Conservation (phyloP, 2,888 invertebrate species). For the Neoascia interrupta region DNA sequence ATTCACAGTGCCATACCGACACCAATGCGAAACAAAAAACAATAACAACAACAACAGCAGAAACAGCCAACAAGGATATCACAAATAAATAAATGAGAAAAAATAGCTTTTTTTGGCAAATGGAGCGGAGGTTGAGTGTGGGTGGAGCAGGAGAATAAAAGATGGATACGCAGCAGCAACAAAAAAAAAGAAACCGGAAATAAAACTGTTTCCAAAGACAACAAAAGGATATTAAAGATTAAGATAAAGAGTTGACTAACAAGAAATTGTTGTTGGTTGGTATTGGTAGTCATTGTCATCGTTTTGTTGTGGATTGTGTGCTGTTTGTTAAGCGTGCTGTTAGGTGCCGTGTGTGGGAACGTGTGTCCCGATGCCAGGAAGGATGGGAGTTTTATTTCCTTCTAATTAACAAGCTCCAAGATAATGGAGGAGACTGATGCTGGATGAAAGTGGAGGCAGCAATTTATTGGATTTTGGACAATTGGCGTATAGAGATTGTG, state of each 20-base stretch:
- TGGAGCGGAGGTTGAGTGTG: no score
- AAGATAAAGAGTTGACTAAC: slow-evolving; percentile 70
- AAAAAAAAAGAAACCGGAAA: slow-evolving; percentile 48
- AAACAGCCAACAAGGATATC: slow-evolving; percentile 42
- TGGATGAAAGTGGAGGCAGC: slow-evolving; percentile 1
- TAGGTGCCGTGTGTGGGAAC: slow-evolving; percentile 31
- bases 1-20: no score
- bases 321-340: neutral
- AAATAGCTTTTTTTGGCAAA: slow-evolving; percentile 1
- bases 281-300: neutral
- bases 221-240: slow-evolving; percentile 69
- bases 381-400: slow-evolving; percentile 56
- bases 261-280: slow-evolving; percentile 46
- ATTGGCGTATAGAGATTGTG: neutral
- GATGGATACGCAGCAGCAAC: slow-evolving; percentile 39
- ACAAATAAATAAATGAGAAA: slow-evolving; percentile 58
- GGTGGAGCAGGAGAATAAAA: slow-evolving; percentile 1
- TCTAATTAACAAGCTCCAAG: slow-evolving; percentile 63
- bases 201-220: slow-evolving; percentile 68
- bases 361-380: slow-evolving; percentile 18
- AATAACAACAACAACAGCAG: slow-evolving; percentile 37
- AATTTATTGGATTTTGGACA: slow-evolving; percentile 40
- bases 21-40: no score
- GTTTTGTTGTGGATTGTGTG: slow-evolving; percentile 17
- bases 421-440: slow-evolving; percentile 39